Evolutionary conservation across 2,888 invertebrate genomes (phyloP), one percentile per base, ranked within the genome.

Genomic region (Oegoconia quadripuncta): DNA sequence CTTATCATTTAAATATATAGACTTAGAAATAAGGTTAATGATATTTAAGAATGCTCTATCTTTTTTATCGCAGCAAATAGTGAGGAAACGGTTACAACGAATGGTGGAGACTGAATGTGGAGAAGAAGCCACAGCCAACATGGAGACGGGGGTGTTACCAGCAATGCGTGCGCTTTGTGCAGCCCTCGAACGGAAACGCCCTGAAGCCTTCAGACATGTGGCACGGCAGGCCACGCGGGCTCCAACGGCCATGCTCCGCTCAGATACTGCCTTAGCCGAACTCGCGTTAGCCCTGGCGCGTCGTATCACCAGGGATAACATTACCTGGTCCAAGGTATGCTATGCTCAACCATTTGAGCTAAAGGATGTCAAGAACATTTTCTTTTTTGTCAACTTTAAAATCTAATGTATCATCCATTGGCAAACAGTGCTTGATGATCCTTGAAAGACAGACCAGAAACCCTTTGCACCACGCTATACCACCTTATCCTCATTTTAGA

Each of bases 251-350:
- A 89, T 89, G 74, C 81, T 91, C 26, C 81, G 89, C 1, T 89
- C 89, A 0, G 90, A 91, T 56, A 90, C 91, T 38, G 89, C 90
- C 9, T 84, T 91, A 26, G 84, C 89, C 4, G 89, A 90, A 44
- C 80, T 93, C 17, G 77, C 94, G 25, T 89, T 92, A 23, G 91
- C 93, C 8, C 90, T 95, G 7, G 93, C 93, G 1, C 88, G 93
- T 16, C 91, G 94, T 41, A 86, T 95, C 34, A 91, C 94, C 49
- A 90, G 92, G 39, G 81, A 89, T 22, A 93, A 93, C 54, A 92
- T 94, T 43, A 93, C 92, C 0, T 95, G 95, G 95, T 92, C 93
- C 39, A 95, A 94, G 83, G 91, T 94, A 54, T n/a, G n/a, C n/a
- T n/a, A n/a, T n/a, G n/a, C n/a, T 37, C 25, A 13, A 39, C 32